Percentiles rank a stretch among this genome's conserved stretches.
Conservation (phyloP, 64 coral and sea anemone species). For the Anthopleura sola region DNA sequence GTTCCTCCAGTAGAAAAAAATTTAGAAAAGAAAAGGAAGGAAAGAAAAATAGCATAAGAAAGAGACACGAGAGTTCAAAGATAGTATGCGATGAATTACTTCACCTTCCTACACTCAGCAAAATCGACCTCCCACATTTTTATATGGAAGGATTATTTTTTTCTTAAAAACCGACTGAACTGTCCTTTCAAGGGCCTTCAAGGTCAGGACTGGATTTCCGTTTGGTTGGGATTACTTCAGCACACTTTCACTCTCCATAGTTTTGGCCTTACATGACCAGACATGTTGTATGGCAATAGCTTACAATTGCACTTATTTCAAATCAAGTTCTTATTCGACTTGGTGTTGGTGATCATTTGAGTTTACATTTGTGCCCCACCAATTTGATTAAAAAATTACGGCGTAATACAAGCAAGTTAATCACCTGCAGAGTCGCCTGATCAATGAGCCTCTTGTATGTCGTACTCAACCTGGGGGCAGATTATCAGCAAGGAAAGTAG, state of each 20-base stretch:
- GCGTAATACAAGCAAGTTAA: neutral
- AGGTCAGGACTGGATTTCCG: neutral
- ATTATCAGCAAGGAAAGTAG: neutral
- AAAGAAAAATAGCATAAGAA: too few species aligned
- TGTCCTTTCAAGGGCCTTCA: neutral
- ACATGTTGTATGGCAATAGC: neutral
- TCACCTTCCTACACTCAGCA: too few species aligned
- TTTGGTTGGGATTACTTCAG: neutral
- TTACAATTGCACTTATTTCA: neutral
- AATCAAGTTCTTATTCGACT: neutral
- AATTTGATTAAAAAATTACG: conserved; percentile 1
- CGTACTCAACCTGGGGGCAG: neutral
- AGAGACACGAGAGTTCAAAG: too few species aligned
- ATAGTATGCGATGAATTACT: too few species aligned
- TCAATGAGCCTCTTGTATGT: neutral
- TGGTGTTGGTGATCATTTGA: neutral
- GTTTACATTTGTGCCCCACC: neutral
- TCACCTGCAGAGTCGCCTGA: neutral
- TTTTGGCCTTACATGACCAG: neutral
- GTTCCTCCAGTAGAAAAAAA: too few species aligned
- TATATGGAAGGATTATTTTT: too few species aligned
- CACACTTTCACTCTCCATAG: neutral
- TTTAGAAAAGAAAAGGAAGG: too few species aligned
- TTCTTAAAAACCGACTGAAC: neutral
- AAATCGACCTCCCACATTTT: too few species aligned